phyloP scores from a whole-genome alignment of 2,113 vertebrate species.

The Benitochromis conjunctus region DNA sequence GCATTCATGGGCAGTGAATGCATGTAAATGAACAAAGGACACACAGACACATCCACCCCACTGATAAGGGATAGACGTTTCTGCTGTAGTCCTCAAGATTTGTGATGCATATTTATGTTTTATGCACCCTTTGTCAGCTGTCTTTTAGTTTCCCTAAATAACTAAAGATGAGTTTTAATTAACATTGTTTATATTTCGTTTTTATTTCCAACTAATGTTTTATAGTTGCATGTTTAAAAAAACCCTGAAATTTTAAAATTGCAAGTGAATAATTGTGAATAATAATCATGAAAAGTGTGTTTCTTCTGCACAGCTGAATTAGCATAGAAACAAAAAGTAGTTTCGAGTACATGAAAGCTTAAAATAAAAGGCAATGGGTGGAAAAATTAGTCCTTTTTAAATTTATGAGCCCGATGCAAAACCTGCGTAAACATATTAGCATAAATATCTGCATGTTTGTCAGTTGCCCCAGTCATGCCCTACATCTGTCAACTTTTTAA shows the following conservation, averaged over 20 bases:
- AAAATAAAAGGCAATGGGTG: not conserved
- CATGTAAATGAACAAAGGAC: not conserved
- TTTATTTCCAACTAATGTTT: not conserved
- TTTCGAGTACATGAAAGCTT: not conserved
- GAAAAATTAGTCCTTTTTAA: not conserved
- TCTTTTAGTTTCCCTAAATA: not conserved
- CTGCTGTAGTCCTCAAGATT: constrained; percentile 10
- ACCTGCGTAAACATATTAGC: not conserved
- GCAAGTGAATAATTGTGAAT: not conserved
- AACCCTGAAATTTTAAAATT: not conserved
- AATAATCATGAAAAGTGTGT: not conserved
- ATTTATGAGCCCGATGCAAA: not conserved
- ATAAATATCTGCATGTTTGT: constrained; percentile 2
- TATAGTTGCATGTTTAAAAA: not conserved
- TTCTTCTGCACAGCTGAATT: not conserved
- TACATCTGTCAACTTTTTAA: constrained; percentile 54
- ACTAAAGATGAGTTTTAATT: not conserved
- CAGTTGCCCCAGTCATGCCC: constrained; percentile 25
- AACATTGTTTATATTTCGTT: not conserved
- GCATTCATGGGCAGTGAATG: not conserved
- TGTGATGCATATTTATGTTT: constrained; percentile 7
- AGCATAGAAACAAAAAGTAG: not conserved
- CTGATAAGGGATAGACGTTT: not conserved
- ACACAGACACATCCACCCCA: not conserved
- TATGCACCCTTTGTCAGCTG: not conserved